phyloP scores from a whole-genome alignment of 53 echinoderm and acorn worm species.

The Luidia sarsii region DNA sequence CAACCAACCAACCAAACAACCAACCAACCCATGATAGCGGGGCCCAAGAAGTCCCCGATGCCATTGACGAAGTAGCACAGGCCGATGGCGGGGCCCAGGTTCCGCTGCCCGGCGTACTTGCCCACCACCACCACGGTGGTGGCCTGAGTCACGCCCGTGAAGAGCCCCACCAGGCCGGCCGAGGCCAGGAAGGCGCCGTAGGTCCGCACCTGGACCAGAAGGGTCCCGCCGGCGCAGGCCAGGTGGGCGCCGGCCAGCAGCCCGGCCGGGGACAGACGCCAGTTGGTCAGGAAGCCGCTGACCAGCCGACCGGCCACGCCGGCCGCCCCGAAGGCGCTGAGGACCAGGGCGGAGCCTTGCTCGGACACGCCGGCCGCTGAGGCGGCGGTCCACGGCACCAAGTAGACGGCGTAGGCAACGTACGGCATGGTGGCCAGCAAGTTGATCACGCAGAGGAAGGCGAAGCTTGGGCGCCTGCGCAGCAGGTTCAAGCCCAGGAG shows the following conservation, averaged over 20 bases:
- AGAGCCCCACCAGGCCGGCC: neutral
- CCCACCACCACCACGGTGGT: neutral
- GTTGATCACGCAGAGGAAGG: constrained; percentile 3
- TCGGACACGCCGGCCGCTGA: neutral
- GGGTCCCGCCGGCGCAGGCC: neutral
- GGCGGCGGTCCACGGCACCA: neutral
- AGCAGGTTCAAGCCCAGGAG: neutral
- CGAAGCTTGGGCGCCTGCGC: neutral
- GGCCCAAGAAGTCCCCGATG: neutral
- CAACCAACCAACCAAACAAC: neutral
- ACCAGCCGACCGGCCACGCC: neutral
- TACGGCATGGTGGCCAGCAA: neutral
- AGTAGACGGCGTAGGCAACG: neutral
- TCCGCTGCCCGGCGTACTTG: neutral
- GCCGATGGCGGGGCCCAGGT: constrained; percentile 17
- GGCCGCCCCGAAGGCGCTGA: neutral
- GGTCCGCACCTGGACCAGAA: neutral
- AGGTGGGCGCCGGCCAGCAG: neutral
- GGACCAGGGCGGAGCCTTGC: neutral
- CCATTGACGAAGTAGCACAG: constrained; percentile 16
- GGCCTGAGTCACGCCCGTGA: neutral
- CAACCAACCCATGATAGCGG: neutral
- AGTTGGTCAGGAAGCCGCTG: neutral
- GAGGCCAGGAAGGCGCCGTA: neutral
- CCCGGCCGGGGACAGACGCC: neutral